Base-by-base conservation (phyloP, 2,888 invertebrate genomes). In the Pseudanteris insignis region DNA sequence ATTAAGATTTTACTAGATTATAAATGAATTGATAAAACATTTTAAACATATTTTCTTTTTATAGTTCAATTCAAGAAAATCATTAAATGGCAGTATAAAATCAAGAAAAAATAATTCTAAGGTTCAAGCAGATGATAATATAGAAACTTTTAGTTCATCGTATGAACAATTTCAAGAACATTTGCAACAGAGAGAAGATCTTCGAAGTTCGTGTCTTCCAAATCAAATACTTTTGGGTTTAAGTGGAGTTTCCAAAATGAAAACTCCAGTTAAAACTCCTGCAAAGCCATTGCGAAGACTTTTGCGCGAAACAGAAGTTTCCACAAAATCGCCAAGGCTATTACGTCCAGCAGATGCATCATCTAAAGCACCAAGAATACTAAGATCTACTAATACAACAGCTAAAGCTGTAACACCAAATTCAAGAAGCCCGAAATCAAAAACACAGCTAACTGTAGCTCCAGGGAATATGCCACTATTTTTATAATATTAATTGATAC, bases 191-290 rank as follows among this genome's bases (percentile, higher is more conserved):
- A 81, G 82, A 24, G 79, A 82, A 38, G 83, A 84, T 61, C 74
- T 84, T 14, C 83, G 86, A 55, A 86, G 86, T 62, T 86, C 86
- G 0, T 76, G 85, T 75, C 79, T 80, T 10, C 74, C 76, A 1
- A 72, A 71, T 72, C 28, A 80, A 40, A 30, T 70, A 59, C 4
- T 81, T 67, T 67, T 71, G 59, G 24, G 71, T 66, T 14, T 78
- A 72, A 58, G 15, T 68, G 9, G 76, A 72, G 2, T 2, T 2
- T 10, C 11, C 9, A 63, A 66, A 13, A 69, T 72, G 29, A 70
- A 71, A 34, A 71, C 74, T 0, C 73, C 73, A 11, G 66, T 70
- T 3, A 59, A 68, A 44, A 73, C 71, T 5, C 72, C 74, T 2
- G 64, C 59, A 1, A 79, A 79, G 46, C 78, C 79, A 0, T 15